phyloP scores from a whole-genome alignment of 2,113 vertebrate species.

The Leucoraja erinaceus region DNA sequence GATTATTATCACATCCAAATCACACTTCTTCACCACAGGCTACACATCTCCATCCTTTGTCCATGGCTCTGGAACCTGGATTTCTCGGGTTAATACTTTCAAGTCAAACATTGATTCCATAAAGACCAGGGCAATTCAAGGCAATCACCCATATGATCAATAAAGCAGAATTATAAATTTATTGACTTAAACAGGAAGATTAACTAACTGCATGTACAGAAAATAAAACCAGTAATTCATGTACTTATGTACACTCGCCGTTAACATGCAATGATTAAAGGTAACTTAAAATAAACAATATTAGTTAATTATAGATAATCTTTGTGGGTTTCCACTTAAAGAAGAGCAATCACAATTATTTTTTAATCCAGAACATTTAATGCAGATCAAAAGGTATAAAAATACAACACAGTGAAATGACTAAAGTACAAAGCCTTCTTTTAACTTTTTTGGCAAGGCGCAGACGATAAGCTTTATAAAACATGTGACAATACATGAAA shows the following conservation, averaged over 20 bases:
- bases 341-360: background rate
- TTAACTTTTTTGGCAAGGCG: slow-evolving; percentile 63
- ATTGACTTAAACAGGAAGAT: background rate
- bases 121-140: background rate
- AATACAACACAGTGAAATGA: slow-evolving; percentile 70
- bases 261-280: background rate
- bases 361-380: slow-evolving; percentile 63
- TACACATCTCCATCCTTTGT: too few relatives aligned
- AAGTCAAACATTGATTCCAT: background rate
- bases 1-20: background rate
- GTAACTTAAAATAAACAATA: background rate
- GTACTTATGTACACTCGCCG: background rate
- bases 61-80: background rate
- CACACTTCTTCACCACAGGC: background rate
- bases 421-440: slow-evolving; percentile 65
- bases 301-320: too few relatives aligned
- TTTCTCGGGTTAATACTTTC: background rate
- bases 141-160: background rate
- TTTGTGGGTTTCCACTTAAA: too few relatives aligned
- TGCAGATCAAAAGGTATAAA: slow-evolving; percentile 72
- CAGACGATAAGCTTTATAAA: slow-evolving; percentile 59
- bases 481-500: slow-evolving; percentile 54
- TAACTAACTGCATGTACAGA: background rate
- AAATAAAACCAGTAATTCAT: background rate
- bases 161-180: too few relatives aligned